Percentiles rank a stretch among this genome's conserved stretches.
These are phyloP conservation scores for Thaumetopoea pityocampa DNA, from an alignment of 1,140 invertebrate species.

Conservation along the genomic window DNA sequence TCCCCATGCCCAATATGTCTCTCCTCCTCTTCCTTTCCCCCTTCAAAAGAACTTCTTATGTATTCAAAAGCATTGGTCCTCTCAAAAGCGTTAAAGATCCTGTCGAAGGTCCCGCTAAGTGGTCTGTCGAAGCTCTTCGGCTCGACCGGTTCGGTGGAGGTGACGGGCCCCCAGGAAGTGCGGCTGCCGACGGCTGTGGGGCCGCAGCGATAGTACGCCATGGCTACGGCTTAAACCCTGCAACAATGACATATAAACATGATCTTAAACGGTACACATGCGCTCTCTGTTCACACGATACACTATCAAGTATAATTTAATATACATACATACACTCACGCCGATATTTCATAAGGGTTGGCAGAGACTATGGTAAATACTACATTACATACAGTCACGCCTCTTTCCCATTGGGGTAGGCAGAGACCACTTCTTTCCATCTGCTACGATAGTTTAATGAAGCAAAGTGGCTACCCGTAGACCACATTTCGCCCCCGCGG, in stretches of 20 bases:
- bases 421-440: too few species aligned
- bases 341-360: too few species aligned
- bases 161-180: slow-evolving; percentile 80
- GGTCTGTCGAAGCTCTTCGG: slow-evolving; percentile 56
- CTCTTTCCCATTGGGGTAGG: too few species aligned
- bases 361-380: too few species aligned
- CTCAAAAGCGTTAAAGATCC: slow-evolving; percentile 74
- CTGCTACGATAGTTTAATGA: too few species aligned
- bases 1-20: slow-evolving; percentile 54
- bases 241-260: slow-evolving; percentile 26
- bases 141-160: slow-evolving; percentile 63
- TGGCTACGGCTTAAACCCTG: slow-evolving; percentile 34
- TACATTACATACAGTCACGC: too few species aligned
- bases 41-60: slow-evolving; percentile 56
- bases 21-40: slow-evolving; percentile 43
- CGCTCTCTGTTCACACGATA: background rate
- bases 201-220: slow-evolving; percentile 80
- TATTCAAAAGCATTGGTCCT: slow-evolving; percentile 71
- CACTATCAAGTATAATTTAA: background rate
- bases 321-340: background rate
- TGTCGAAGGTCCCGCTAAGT: slow-evolving; percentile 68
- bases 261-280: background rate
- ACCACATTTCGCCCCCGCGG: too few species aligned
- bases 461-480: too few species aligned
- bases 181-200: slow-evolving; percentile 78